Conservation (phyloP, 2,888 invertebrate species). For the Choreutis nemorana region DNA sequence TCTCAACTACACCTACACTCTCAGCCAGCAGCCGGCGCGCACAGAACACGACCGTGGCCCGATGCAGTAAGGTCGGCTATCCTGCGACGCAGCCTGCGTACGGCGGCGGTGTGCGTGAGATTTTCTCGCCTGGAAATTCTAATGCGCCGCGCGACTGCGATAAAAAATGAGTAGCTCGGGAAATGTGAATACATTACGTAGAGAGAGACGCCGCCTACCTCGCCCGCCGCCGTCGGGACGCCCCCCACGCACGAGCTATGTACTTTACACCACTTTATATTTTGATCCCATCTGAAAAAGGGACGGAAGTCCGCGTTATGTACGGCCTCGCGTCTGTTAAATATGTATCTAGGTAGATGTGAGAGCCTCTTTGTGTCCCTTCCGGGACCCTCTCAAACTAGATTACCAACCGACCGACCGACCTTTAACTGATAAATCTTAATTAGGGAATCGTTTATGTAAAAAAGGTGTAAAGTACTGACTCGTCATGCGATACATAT, state of each 20-base stretch:
- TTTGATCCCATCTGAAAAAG: constrained; percentile 43
- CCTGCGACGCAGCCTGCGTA: background rate
- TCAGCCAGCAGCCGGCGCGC: constrained; percentile 10
- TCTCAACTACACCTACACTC: constrained; percentile 12
- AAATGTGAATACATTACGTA: constrained; percentile 60
- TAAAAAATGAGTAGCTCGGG: constrained; percentile 61
- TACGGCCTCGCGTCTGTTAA: constrained; percentile 29
- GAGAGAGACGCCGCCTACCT: constrained; percentile 29
- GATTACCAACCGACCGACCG: constrained; percentile 1
- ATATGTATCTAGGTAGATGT: constrained; percentile 26
- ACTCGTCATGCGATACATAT: constrained; percentile 7
- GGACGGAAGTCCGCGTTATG: constrained; percentile 31
- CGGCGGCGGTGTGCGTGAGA: constrained; percentile 41
- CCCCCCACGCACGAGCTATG: constrained; percentile 24
- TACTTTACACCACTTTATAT: constrained; percentile 48
- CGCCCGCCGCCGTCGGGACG: constrained; percentile 18
- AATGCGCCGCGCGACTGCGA: constrained; percentile 64
- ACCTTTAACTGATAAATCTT: constrained; percentile 6
- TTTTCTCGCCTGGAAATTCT: constrained; percentile 65
- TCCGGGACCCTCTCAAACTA: background rate
- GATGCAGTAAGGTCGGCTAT: background rate
- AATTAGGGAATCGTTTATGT: constrained; percentile 11
- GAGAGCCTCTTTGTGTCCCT: background rate
- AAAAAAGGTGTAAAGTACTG: constrained; percentile 2
- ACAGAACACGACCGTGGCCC: background rate